Base-by-base conservation (phyloP, 2,113 vertebrate genomes). In the Erinaceus europaeus region DNA sequence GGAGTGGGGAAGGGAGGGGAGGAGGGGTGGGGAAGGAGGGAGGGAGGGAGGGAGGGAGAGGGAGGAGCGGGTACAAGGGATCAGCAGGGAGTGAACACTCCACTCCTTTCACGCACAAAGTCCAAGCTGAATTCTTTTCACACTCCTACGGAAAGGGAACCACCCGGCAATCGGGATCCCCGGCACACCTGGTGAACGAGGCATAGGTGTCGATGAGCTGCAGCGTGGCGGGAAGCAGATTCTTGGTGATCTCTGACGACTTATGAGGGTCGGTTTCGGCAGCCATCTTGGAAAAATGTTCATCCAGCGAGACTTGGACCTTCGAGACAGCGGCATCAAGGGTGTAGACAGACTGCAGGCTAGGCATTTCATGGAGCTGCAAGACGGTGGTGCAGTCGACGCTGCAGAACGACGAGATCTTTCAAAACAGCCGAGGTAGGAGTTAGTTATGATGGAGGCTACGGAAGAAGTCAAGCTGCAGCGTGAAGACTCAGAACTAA, bases 281-380 rank as follows among this genome's bases (percentile, higher is more conserved):
- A 23, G 98, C 98, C 92, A 99, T 96, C 94, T 99, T 99, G 69
- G 98, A 98, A 95, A 99, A 98, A 96, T 99, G 98, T 77, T 99
- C 99, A 92, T 99, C 99, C 50, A 99, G 95, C 78, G 99, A 99
- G 94, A 99, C 99, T 91, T 99, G 99, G 44, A 99, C 98, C 96
- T 99, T 99, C 25, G 99, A 99, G 91, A 99, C 98, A 48, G 99
- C 98, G 0, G 99, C 99, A 87, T 99, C 99, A 29, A 99, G 97
- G 12, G 98, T 99, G 73, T 99, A 99, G 94, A 99, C 98, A 77
- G 98, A 98, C 93, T 99, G 99, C 76, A 99, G 97, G 92, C 98
- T 99, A 71, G 99, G 99, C 80, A 99, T 96, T 96, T 99, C 98
- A 17, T 98, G 98, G 57, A 99, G 98, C 13, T 98, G 97, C 73